phyloP scores from a whole-genome alignment of 1,140 invertebrate genomes.

The Leptinotarsa lineolata region DNA sequence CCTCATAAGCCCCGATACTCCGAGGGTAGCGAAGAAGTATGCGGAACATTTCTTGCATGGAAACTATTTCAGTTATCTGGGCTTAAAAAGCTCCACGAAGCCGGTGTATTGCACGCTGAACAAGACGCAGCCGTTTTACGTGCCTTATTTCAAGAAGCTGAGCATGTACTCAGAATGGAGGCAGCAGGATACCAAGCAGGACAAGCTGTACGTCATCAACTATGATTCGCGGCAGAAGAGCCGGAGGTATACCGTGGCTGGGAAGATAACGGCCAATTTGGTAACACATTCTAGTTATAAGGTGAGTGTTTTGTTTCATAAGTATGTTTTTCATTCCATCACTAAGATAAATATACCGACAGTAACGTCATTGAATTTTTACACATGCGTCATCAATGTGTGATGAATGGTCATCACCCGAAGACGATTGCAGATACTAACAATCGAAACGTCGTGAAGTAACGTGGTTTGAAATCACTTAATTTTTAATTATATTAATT shows the following conservation, averaged over 20 bases:
- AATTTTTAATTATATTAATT: too few species aligned
- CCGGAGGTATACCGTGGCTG: slow-evolving; percentile 63
- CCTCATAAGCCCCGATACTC: slow-evolving; percentile 87
- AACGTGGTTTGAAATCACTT: too few species aligned
- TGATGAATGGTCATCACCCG: too few species aligned
- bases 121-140: slow-evolving; percentile 93
- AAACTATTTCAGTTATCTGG: slow-evolving; percentile 90
- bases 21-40: slow-evolving; percentile 83
- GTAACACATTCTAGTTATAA: slow-evolving; percentile 70
- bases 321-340: too few species aligned
- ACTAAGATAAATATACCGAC: too few species aligned
- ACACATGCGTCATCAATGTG: too few species aligned
- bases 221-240: slow-evolving; percentile 78
- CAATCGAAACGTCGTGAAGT: too few species aligned
- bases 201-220: slow-evolving; percentile 50
- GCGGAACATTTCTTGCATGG: slow-evolving; percentile 86
- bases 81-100: slow-evolving; percentile 86
- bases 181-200: slow-evolving; percentile 53
- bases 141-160: slow-evolving; percentile 84
- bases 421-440: too few species aligned
- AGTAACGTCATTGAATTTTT: too few species aligned
- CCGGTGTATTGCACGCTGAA: slow-evolving; percentile 92
- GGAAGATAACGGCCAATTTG: slow-evolving; percentile 66
- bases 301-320: slow-evolving; percentile 38
- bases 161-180: slow-evolving; percentile 98